A percentile compares a stretch with the other conserved stretches of the same genome.
Conservation (phyloP, 1,140 invertebrate genomes). For the Habropoda laboriosa region DNA sequence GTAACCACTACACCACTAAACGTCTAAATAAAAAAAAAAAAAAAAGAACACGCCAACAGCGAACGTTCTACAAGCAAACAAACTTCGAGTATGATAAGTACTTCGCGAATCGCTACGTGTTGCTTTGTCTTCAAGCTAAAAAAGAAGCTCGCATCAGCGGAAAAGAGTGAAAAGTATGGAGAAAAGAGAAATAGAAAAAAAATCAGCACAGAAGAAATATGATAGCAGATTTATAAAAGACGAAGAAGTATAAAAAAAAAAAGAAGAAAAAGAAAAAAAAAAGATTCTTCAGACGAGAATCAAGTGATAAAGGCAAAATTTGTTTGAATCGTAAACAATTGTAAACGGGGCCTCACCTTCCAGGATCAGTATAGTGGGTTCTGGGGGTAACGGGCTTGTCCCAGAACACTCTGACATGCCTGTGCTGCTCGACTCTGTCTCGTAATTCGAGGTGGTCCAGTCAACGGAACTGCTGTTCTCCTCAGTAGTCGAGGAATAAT, state of each 20-base stretch:
- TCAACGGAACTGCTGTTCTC: conserved; percentile 43
- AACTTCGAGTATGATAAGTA: conserved; percentile 24
- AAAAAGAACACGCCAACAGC: neutral
- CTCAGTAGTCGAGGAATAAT: conserved; percentile 40
- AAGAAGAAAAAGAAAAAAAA: neutral
- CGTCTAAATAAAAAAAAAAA: neutral
- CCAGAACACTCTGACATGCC: conserved; percentile 80
- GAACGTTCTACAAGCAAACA: conserved; percentile 1
- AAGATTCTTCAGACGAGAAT: neutral
- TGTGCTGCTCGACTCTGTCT: conserved; percentile 70
- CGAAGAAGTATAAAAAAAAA: neutral
- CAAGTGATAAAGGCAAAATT: conserved; percentile 8
- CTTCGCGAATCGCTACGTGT: neutral
- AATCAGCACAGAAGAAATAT: neutral
- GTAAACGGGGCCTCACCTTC: conserved; percentile 86
- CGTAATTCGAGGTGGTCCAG: conserved; percentile 50
- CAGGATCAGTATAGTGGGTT: conserved; percentile 87
- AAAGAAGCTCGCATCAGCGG: conserved; percentile 33
- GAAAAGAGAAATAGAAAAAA: neutral
- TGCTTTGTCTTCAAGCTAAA: conserved; percentile 22
- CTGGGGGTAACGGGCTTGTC: conserved; percentile 84
- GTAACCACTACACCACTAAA: conserved; percentile 33
- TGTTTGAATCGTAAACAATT: conserved; percentile 21
- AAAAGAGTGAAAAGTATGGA: neutral
- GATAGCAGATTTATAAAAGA: neutral